Base-by-base conservation (phyloP, 23 tunicate genomes). In the Phallusia fumigata region DNA sequence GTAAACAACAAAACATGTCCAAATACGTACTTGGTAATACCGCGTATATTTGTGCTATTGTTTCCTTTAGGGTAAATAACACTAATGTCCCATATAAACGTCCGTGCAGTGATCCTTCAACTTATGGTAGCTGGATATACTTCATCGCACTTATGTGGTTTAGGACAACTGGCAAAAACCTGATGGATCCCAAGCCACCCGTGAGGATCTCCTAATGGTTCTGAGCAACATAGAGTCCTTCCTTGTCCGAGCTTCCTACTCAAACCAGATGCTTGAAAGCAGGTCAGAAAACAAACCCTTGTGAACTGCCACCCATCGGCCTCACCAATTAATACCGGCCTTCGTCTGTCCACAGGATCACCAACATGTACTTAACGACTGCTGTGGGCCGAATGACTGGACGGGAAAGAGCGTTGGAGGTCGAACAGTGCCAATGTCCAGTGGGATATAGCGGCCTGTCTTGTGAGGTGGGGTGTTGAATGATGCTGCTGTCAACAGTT, bases 361-460 rank as follows among this genome's bases (percentile, higher is more conserved):
- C 36, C 11, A 72, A 84, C 72, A 78, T 92, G 22, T 81, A 53
- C 47, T 47, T 93, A 65, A 84, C 80, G 21, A 36, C 53, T 13
- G 98, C 98, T 40, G 84, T 19, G 30, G 35, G 80, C 5, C 65
- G 36, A 30, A 15, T 47, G 33, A 82, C 72, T 0, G 87, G 90
- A 12, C 73, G 84, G 10, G 36, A 33, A 0, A 47, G 75, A 53
- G 93, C 93, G 18, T 51, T 65, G 51, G 82, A 84, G 32, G 93
- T 93, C 52, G 98, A 93, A 53, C 47, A 93, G 32, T 93, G 98
- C 78, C 35, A 22, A 32, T 93, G 98, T 82, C 98, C 98, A 8
- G 78, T 64, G 26, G 98, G 98, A 24, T 93, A 93, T 73, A 65
- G 86, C 35, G 98, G 98, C 15, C 79, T 81, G 13, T 93, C 98